Conservation (phyloP, 2,797 vertebrate genomes). For the Holocentrus rufus region DNA sequence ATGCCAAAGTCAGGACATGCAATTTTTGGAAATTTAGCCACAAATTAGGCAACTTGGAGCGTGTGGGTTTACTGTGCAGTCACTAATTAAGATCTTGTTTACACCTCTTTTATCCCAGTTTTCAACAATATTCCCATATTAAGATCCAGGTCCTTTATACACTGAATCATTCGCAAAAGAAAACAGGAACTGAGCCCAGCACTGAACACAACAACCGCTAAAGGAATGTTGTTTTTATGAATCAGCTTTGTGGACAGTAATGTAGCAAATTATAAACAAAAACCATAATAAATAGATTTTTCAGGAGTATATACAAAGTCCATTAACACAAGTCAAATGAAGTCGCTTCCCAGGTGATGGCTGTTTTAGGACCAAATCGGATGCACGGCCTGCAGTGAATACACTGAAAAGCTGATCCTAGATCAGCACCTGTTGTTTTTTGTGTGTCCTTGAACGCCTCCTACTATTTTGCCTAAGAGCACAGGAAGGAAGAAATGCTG, state of each 20-base stretch:
- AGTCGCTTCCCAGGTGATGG: background rate
- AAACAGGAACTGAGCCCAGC: background rate
- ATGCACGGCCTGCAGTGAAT: background rate
- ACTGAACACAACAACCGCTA: background rate
- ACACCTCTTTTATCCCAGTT: background rate
- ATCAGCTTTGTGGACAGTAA: conserved; percentile 18
- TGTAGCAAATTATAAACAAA: conserved; percentile 66
- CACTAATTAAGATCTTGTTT: too few species aligned
- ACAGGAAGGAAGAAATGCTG: background rate
- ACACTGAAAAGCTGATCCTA: background rate
- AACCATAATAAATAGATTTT: conserved; percentile 84
- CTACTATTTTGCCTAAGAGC: background rate
- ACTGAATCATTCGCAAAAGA: too few species aligned
- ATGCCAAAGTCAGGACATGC: too few species aligned
- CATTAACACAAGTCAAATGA: background rate
- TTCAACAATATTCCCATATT: background rate
- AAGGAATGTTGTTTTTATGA: background rate
- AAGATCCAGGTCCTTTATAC: background rate
- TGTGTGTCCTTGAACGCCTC: too few species aligned
- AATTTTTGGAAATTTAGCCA: too few species aligned
- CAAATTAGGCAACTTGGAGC: too few species aligned
- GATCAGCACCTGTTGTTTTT: background rate
- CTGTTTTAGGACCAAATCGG: background rate
- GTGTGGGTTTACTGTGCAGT: too few species aligned
- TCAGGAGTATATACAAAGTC: conserved; percentile 84